Evolutionary conservation across 2,113 vertebrate species (phyloP), one percentile per base, ranked within the genome.

Genomic region (Microcebus lehilahytsara): DNA sequence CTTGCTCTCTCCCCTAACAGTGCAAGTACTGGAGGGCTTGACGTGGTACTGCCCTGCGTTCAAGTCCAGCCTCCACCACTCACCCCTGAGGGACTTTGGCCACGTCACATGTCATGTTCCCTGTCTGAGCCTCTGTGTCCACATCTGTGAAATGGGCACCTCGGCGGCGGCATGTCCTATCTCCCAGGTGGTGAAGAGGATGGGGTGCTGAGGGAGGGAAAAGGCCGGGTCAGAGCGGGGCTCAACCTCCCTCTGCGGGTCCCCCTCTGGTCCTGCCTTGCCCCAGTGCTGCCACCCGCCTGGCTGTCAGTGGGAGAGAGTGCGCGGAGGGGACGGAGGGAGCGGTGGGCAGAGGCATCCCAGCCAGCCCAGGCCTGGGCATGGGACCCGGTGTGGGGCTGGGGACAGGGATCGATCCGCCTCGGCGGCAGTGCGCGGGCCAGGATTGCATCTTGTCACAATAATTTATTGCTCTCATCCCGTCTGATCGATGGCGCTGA

Each of bases 391-490:
- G 97, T 93, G 96, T 77, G 88, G 97, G 87, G 93, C 95, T 87
- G 87, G 97, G 96, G 96, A 97, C 96, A 88, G 97, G 99, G 99
- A 99, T 99, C 99, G 99, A 99, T 99, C 99, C 97, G 98, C 98
- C 99, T 99, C 79, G 98, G 98, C 98, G 99, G 99, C 99, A 99
- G 99, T 99, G 99, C 98, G 98, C 98, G 99, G 99, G 98, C 99
- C 99, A 99, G 99, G 99, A 99, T 99, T 99, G 99, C 99, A 99
- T 99, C 99, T 99, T 99, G 99, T 99, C 99, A 99, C 99, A 99
- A 99, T 99, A 99, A 99, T 99, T 99, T 99, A 99, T 99, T 99
- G 99, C 99, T 99, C 99, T 99, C 99, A 99, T 99, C 99, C 99
- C 98, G 98, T 98, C 99, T 99, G 99, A 99, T 99, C 99, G 99